Conservation (phyloP, 2,888 invertebrate genomes). For the Teleiodes luculella region DNA sequence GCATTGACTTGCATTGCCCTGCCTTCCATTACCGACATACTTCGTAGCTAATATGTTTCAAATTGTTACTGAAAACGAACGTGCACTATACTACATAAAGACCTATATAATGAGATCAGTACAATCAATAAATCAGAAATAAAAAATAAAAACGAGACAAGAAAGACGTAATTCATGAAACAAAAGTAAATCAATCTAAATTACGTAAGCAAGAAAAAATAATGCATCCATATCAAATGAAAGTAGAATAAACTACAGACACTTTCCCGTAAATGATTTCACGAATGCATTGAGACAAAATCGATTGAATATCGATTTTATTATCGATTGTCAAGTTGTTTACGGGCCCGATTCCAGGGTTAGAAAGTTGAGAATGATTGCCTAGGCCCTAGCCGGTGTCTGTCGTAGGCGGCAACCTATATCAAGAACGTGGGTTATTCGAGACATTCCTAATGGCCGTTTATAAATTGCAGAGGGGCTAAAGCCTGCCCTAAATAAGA, state of each 20-base stretch:
- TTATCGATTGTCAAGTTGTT: slow-evolving; percentile 11
- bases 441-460: background rate
- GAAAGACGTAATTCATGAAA: no score
- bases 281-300: background rate
- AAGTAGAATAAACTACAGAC: background rate
- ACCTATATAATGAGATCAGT: no score
- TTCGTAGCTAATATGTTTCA: background rate
- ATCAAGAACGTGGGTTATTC: slow-evolving; percentile 6
- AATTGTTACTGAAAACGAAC: no score
- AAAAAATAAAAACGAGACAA: no score
- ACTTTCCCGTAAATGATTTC: background rate
- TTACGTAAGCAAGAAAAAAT: no score
- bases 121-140: no score
- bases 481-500: no score
- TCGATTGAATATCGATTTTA: slow-evolving; percentile 9
- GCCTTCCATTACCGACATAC: background rate
- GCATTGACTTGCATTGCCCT: background rate
- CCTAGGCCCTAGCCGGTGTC: background rate
- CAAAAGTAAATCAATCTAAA: no score
- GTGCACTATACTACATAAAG: no score
- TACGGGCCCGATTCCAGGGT: slow-evolving; percentile 1
- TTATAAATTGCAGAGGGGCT: background rate
- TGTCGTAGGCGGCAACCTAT: slow-evolving; percentile 6
- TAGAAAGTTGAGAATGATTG: slow-evolving; percentile 7
- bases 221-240: no score